Base-by-base conservation (phyloP, 2,113 vertebrate species). In the Oryctolagus cuniculus region DNA sequence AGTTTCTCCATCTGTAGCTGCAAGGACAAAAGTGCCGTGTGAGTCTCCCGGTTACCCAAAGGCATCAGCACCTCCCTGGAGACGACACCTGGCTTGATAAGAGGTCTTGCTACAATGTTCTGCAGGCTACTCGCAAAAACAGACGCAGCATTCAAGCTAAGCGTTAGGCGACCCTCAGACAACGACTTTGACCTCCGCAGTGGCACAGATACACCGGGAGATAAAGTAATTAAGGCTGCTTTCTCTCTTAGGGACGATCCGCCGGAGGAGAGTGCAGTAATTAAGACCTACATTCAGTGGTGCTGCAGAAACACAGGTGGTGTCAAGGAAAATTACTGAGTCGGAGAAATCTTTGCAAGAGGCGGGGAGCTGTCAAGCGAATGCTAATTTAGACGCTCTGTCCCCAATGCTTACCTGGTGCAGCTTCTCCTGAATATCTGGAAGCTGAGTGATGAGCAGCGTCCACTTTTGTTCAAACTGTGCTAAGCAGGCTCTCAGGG, bases 1-100 rank as follows among this genome's bases (percentile, higher is more conserved):
- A 99, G n/a, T 63, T 97, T 98, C 96, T 99, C 98, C 98, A 99
- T 97, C 98, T 99, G 98, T 94, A 98, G 98, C 99, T 99, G 97
- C 53, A 97, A 98, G 89, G 84, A 97, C 87, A 96, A 87, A 97
- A 97, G 95, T 90, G 90, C 87, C 87, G 82, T 92, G 89, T 91
- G 96, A 85, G 94, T 95, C 24, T 34, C 74, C 38, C 89, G 44
- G 73, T 80, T 96, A 95, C 95, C 97, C 92, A 89, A 92, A 95
- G 25, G 83, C 93, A 96, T 89, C 93, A 84, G 89, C 87, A 73
- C 90, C 83, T 92, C 90, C 90, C 85, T 81, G 73, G 94, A 92
- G 96, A 97, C 34, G 90, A 63, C 72, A 96, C 31, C 66, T 87
- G 80, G 90, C 92, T 96, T 97, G 97, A 97, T 96, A 98, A 97